Evolutionary conservation across 2,113 vertebrate species (phyloP), one percentile per base, ranked within the genome.

Genomic region (Ptilorrhoa leucosticta): DNA sequence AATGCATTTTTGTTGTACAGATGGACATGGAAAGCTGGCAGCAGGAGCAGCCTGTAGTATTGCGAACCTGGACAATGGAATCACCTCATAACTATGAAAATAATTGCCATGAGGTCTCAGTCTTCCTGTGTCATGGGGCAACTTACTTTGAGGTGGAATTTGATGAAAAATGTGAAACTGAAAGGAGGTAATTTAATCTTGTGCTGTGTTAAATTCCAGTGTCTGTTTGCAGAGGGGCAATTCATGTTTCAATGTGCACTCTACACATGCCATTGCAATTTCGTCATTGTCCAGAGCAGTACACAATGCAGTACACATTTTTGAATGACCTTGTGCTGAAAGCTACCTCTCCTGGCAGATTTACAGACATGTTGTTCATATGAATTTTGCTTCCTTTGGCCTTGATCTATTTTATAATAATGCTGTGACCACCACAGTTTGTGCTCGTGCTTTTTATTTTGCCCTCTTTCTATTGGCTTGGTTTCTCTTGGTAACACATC

Each of bases 51-150:
- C 99, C 99, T 3, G 99, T 99, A 69, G 98, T 99, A 8, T 83
- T 99, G n/a, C 96, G 98, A 72, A 99, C 98, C 0, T 99, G 99
- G 99, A 98, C 97, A 11, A 98, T 98, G 97, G 99, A 99, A 83
- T 99, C 99, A 1, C 98, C 99, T 89, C 99, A 99, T 95, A 99
- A 99, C 97, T 99, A 99, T 57, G 99, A 99, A 89, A 99, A 99
- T 90, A 99, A 99, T 83, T 99, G 98, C 68, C 99, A 99, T 3
- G 99, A 99, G 30, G 99, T 98, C 64, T 99, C 98, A 39, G 98
- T 99, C 92, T 99, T 99, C 83, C 98, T 99, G 24, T 99, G 99
- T 72, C 99, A 99, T 1, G 99, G 99, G 23, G 98, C 99, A 37
- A 99, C 98, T 6, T 99, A 98, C 66, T 99, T 99, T 83, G 99